Base-by-base conservation (phyloP, 2,113 vertebrate species). In the Rhinolophus sinicus region DNA sequence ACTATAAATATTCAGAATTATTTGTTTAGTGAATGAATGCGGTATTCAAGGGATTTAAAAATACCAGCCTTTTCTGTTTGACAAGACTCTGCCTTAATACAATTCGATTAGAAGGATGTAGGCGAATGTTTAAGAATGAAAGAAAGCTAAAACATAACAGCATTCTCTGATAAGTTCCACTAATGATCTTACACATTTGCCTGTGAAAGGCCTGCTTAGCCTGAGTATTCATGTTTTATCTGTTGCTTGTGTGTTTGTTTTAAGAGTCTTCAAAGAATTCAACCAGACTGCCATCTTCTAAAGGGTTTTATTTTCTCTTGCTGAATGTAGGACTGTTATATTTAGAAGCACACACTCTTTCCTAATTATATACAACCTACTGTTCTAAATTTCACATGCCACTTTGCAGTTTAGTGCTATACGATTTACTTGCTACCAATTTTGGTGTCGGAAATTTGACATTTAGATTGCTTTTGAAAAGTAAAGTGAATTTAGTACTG, bases 391-490 rank as follows among this genome's bases (percentile, higher is more conserved):
- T 97, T 96, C 97, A 70, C 91, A 94, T 95, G 73, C 83, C 93
- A 95, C 92, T 98, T 97, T 94, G 86, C 97, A 96, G 94, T 97
- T 97, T 97, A 96, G 91, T 96, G 94, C 93, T 96, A 21, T 92
- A 96, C 0, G 50, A 96, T 96, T 97, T 98, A 83, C 83, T 96
- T 96, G 82, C 88, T 97, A 96, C 94, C 89, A 96, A 97, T 97
- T 97, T 97, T 94, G 82, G 83, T 97, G 87, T 97, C 96, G 97
- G 92, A 96, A 97, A 97, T 95, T 93, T 97, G 97, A 97, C 95
- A 96, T 96, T 96, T 94, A 96, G 94, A 96, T 97, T 97, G 95
- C 92, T 81, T 96, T 95, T 72, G 90, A 90, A 94, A 98, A 96
- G 73, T 88, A 67, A 95, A 94, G 72, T 92, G 64, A 72, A 93